Percentiles rank a stretch among this genome's conserved stretches.
These are phyloP conservation scores for Brachyhypopomus occidentalis DNA, from an alignment of 2,113 vertebrate genomes.

Conservation along the genomic window DNA sequence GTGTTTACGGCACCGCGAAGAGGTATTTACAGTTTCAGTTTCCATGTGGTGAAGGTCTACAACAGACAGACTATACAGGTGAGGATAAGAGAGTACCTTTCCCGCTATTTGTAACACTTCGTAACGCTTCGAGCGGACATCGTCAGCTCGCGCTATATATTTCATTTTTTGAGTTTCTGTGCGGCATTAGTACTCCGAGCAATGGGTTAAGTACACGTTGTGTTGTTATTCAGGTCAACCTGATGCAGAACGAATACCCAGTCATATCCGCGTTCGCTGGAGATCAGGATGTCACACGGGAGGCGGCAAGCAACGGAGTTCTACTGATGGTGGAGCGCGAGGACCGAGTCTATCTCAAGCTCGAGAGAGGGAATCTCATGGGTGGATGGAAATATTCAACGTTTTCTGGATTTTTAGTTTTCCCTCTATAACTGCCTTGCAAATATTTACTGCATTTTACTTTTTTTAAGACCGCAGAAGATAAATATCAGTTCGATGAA, in stretches of 20 bases:
- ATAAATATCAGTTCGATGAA: conserved; percentile 39
- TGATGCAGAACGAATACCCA: conserved; percentile 97
- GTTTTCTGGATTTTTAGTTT: conserved; percentile 99
- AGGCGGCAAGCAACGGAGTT: conserved; percentile 98
- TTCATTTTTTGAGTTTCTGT: too few relatives aligned
- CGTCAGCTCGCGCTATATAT: too few relatives aligned
- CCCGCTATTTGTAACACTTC: too few relatives aligned
- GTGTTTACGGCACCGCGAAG: conserved; percentile 96
- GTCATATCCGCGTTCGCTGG: conserved; percentile 99
- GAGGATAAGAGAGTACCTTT: conserved; percentile 59
- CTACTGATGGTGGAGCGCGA: conserved; percentile 96
- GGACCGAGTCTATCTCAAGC: conserved; percentile 96
- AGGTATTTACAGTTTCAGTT: conserved; percentile 99
- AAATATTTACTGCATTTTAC: conserved; percentile 67
- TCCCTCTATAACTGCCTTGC: conserved; percentile 88
- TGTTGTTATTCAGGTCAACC: conserved; percentile 83
- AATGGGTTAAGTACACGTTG: neutral
- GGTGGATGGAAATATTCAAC: conserved; percentile 99
- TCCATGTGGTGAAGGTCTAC: conserved; percentile 99
- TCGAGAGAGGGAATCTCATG: conserved; percentile 98
- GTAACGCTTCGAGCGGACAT: too few relatives aligned
- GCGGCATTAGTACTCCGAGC: too few relatives aligned
- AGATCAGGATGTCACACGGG: conserved; percentile 97
- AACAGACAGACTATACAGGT: conserved; percentile 99
- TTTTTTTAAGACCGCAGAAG: conserved; percentile 72